Conservation (phyloP, 2,888 invertebrate genomes). For the Halictus quadricinctus region DNA sequence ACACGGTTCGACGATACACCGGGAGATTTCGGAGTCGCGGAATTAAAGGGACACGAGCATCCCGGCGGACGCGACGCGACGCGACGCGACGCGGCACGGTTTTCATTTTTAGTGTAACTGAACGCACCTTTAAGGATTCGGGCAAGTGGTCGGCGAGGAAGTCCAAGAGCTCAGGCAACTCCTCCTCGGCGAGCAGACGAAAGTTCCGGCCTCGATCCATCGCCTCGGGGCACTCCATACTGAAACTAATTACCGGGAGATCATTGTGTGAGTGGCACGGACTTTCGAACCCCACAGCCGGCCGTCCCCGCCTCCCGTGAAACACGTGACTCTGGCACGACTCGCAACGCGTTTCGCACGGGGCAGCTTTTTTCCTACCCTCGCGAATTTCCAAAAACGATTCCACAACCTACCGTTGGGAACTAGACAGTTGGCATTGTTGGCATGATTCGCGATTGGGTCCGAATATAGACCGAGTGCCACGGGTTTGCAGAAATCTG, state of each 20-base stretch:
- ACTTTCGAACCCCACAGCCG: conserved; percentile 10
- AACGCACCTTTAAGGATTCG: conserved; percentile 91
- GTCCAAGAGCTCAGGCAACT: conserved; percentile 92
- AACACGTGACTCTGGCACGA: conserved; percentile 10
- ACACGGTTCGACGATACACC: not conserved
- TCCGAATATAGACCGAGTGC: not conserved
- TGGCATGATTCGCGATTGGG: not conserved
- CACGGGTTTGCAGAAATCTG: too few species aligned
- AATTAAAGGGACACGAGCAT: not conserved
- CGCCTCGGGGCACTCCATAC: conserved; percentile 80
- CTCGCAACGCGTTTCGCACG: not conserved
- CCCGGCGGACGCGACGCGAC: not conserved
- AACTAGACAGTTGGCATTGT: not conserved
- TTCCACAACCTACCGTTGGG: not conserved
- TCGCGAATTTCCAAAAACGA: not conserved
- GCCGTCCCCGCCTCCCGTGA: not conserved
- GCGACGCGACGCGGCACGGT: not conserved
- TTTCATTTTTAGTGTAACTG: conserved; percentile 5
- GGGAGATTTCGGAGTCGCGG: not conserved
- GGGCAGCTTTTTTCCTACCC: not conserved
- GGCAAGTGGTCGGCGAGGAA: conserved; percentile 92
- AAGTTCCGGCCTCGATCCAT: conserved; percentile 86
- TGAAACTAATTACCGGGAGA: conserved; percentile 71
- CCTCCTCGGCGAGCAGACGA: conserved; percentile 93
- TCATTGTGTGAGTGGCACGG: conserved; percentile 44